Evolutionary conservation across 1,140 invertebrate genomes (phyloP).

Genomic region (Ostrea edulis): DNA sequence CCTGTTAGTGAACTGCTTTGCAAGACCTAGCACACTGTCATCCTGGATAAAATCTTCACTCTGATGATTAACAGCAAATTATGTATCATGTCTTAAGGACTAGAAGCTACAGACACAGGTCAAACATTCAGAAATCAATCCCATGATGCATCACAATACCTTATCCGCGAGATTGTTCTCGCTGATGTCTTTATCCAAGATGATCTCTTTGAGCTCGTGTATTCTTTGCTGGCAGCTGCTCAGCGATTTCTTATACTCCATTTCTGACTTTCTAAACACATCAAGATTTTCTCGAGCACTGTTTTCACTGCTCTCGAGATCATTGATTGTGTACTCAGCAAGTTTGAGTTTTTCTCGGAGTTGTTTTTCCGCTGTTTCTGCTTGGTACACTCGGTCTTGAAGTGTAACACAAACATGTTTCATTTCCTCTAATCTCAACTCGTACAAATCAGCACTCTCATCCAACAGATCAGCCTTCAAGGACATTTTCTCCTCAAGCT

Average conservation of each 20-base stretch:
- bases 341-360: constrained; percentile 70
- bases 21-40: too few relatives aligned
- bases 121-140: not conserved
- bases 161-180: constrained; percentile 71
- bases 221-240: constrained; percentile 66
- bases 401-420: constrained; percentile 69
- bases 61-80: too few relatives aligned
- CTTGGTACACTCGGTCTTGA: constrained; percentile 66
- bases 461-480: constrained; percentile 50
- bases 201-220: constrained; percentile 70
- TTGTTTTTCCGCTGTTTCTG: constrained; percentile 69
- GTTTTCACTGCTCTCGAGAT: constrained; percentile 70
- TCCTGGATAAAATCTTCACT: too few relatives aligned
- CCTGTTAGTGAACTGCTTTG: too few relatives aligned
- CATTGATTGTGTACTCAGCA: constrained; percentile 71
- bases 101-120: too few relatives aligned
- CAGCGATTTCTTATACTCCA: constrained; percentile 64
- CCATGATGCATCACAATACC: constrained; percentile 62
- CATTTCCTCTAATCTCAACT: constrained; percentile 65
- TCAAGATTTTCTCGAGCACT: constrained; percentile 67
- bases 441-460: constrained; percentile 57
- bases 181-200: constrained; percentile 70
- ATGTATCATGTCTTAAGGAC: too few relatives aligned
- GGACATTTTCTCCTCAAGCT: constrained; percentile 50
- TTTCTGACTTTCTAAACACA: constrained; percentile 61